Base-by-base conservation (phyloP, 23 tunicate species). In the Halocynthia aurantium region DNA sequence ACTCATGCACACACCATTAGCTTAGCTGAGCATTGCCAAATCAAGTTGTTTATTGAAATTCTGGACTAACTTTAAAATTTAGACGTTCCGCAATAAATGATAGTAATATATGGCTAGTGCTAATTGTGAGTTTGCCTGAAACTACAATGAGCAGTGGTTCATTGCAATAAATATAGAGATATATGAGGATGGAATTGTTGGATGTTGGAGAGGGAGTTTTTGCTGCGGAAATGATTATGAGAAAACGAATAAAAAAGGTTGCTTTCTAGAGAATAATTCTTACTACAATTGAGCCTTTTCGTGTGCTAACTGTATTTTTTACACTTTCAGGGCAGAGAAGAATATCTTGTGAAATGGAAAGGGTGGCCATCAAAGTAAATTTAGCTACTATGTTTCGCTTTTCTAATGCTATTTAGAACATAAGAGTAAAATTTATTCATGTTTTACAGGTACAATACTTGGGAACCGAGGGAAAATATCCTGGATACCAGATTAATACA, bases 381-480 rank as follows among this genome's bases (percentile, higher is more conserved):
- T 17, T 67, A 19, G 12, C 20, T 67, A 0, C 72, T 44, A 67
- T 12, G 12, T 67, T 67, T 67, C 2, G 19, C 19, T 67, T 11
- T 54, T 15, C 22, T 71, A 53, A 2, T 11, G 22, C 44, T 31
- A 31, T 31, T 31, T 31, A 31, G 44, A 1, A 31, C 44, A 31
- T n/a, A n/a, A n/a, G 44, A 31, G 44, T 31, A 31, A 31, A 31
- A 0, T 31, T 31, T 31, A 5, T 55, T 55, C 4, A 17, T 15
- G 57, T 0, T 73, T 62, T 64, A 8, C 54, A 84, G 88, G 65
- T 82, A 82, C 81, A 83, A 86, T 77, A 88, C 95, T 19, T 88
- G 95, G 95, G 95, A 88, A 65, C 95, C 95, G 9, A 78, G 77
- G 15, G 87, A 88, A 58, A 88, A 88, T 60, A 88, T 88, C 57